phyloP scores from a whole-genome alignment of 2,888 invertebrate genomes.

The Sipha maydis region DNA sequence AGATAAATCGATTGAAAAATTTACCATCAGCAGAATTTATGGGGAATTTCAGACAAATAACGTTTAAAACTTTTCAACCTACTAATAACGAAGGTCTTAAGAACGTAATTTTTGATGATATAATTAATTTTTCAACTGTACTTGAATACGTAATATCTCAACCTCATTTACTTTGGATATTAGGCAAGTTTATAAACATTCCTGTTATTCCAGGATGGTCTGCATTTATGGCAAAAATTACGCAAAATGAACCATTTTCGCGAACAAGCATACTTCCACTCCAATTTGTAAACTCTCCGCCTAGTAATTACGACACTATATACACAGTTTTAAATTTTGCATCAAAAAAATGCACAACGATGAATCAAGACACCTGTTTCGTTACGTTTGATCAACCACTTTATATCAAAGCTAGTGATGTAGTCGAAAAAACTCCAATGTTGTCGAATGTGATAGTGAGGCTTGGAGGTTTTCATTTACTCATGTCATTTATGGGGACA shows the following conservation, averaged over 20 bases:
- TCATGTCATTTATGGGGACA: conserved; percentile 67
- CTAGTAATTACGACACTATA: conserved; percentile 42
- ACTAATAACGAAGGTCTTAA: not conserved
- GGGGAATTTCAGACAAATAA: too few relatives aligned
- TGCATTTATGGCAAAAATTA: conserved; percentile 44
- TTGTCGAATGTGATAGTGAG: conserved; percentile 63
- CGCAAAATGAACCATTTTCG: conserved; percentile 27
- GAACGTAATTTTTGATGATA: not conserved
- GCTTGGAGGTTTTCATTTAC: conserved; percentile 66
- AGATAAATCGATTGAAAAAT: too few relatives aligned
- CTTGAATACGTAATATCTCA: conserved; percentile 7
- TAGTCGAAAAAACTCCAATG: not conserved
- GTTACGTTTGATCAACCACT: not conserved
- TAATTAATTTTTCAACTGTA: conserved; percentile 18
- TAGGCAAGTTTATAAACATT: conserved; percentile 33
- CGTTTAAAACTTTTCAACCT: conserved; percentile 16
- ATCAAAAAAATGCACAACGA: conserved; percentile 1
- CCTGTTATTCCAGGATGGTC: conserved; percentile 23
- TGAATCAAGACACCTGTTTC: conserved; percentile 37
- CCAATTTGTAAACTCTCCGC: conserved; percentile 38
- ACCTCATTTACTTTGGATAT: conserved; percentile 48
- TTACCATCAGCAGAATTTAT: too few relatives aligned
- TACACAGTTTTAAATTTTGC: conserved; percentile 18
- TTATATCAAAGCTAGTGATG: not conserved
- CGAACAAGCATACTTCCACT: conserved; percentile 28